phyloP scores from a whole-genome alignment of 2,113 vertebrate genomes.

The Percopsis transmontana region DNA sequence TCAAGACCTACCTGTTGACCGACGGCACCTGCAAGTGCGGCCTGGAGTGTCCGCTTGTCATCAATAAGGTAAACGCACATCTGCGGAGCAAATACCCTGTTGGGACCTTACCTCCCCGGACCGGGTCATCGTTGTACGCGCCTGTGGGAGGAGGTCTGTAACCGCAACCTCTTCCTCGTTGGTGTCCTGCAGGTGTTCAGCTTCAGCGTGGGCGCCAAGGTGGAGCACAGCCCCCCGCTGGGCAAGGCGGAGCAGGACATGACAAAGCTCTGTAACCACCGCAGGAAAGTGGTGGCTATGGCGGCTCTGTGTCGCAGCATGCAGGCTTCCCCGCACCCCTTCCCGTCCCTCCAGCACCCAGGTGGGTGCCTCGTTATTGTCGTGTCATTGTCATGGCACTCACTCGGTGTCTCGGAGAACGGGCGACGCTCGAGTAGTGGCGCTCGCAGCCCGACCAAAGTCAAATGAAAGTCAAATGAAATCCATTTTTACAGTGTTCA shows the following conservation, averaged over 20 bases:
- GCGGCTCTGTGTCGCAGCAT: slow-evolving; percentile 89
- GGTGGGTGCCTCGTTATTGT: slow-evolving; percentile 49
- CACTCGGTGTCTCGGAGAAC: too few relatives aligned
- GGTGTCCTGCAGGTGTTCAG: slow-evolving; percentile 83
- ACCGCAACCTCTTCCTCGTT: neutral
- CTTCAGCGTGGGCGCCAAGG: slow-evolving; percentile 85
- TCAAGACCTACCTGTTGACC: slow-evolving; percentile 86
- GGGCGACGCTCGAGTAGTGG: too few relatives aligned
- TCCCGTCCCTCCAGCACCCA: slow-evolving; percentile 64
- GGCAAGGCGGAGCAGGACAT: slow-evolving; percentile 91
- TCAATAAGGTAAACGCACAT: slow-evolving; percentile 82
- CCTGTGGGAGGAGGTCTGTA: too few relatives aligned
- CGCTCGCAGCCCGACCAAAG: too few relatives aligned
- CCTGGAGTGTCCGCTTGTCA: slow-evolving; percentile 88
- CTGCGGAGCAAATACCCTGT: neutral
- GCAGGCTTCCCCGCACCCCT: slow-evolving; percentile 80
- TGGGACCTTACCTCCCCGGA: too few relatives aligned
- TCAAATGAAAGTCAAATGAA: too few relatives aligned
- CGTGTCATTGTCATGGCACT: too few relatives aligned
- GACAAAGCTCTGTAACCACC: slow-evolving; percentile 95
- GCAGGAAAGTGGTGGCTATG: slow-evolving; percentile 94
- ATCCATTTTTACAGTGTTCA: too few relatives aligned
- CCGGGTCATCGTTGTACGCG: too few relatives aligned
- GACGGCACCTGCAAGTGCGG: slow-evolving; percentile 94
- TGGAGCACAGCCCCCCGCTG: slow-evolving; percentile 78